Base-by-base conservation (phyloP, 2,888 invertebrate genomes). In the Limulus polyphemus region DNA sequence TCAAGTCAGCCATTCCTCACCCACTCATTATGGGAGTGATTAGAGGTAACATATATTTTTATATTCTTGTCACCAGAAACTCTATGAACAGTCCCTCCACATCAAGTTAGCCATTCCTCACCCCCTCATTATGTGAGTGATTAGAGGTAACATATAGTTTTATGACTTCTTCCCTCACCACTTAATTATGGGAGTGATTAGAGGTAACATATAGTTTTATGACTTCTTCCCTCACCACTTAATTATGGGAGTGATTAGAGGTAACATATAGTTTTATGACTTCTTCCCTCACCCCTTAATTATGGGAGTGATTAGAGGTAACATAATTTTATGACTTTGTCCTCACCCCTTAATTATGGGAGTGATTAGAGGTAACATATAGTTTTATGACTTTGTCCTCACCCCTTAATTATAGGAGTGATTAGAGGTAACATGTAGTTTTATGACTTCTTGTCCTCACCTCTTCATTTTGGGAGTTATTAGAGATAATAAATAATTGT, bases 341-440 rank as follows among this genome's bases (percentile, higher is more conserved):
- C 98, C 99, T n/a, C 99, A 99, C 83, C 99, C 99, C 3, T 81
- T 99, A 48, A 99, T 99, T 71, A 97, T 99, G 97, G 98, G 98
- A 13, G 97, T 99, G 49, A 99, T 99, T 66, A 82, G 97, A 84
- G 90, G 69, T 69, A 61, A n/a, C n/a, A n/a, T 13, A n/a, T n/a
- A n/a, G n/a, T n/a, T 47, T 16, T 47, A 60, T 32, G 47, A n/a
- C n/a, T 56, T 12, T 7, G 12, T 75, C 98, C 99, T n/a, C 99
- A 99, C 83, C 99, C 99, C 3, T 81, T 99, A 48, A 99, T 99
- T 71, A 97, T 99, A 97, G 98, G 98, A 13, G 97, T 99, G 49
- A 99, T 99, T 66, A 82, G 97, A 84, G 90, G 69, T 69, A 61
- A n/a, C n/a, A n/a, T 13, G n/a, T n/a, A n/a, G n/a, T n/a, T 47